Evolutionary conservation across 2,888 invertebrate genomes (phyloP).

Genomic region (Hirtodrosophila cameraria): DNA sequence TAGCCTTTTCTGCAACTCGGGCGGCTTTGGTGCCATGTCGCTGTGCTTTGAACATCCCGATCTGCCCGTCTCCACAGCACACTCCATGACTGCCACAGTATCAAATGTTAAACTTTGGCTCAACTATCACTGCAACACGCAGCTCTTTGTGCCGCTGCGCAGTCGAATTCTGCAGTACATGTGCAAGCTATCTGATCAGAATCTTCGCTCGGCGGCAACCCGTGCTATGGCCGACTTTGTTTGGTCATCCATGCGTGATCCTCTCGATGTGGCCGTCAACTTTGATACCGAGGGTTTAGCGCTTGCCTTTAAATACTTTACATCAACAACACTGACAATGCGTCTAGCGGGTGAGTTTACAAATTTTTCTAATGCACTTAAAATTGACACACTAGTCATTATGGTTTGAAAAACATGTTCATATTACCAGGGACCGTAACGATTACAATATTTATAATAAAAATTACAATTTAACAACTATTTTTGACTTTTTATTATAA

Average conservation of each 20-base stretch:
- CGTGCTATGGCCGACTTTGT: slow-evolving; percentile 98
- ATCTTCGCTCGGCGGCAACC: slow-evolving; percentile 93
- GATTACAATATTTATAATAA: too few relatives aligned
- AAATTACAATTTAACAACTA: too few relatives aligned
- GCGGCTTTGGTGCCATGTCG: slow-evolving; percentile 94
- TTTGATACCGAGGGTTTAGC: slow-evolving; percentile 95
- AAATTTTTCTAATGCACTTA: too few relatives aligned
- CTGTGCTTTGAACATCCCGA: slow-evolving; percentile 92
- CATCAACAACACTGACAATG: slow-evolving; percentile 97
- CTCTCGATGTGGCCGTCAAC: slow-evolving; percentile 92
- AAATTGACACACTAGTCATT: too few relatives aligned
- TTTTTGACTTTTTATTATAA: too few relatives aligned
- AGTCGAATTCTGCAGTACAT: slow-evolving; percentile 95
- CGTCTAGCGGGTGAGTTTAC: slow-evolving; percentile 89
- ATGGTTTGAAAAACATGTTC: too few relatives aligned
- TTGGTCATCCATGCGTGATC: slow-evolving; percentile 98
- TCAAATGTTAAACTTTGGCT: slow-evolving; percentile 97
- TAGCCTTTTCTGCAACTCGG: slow-evolving; percentile 95
- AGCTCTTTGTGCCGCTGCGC: slow-evolving; percentile 94
- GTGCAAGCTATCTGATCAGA: slow-evolving; percentile 96
- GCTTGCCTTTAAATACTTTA: slow-evolving; percentile 98
- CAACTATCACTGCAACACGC: slow-evolving; percentile 94
- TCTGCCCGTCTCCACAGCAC: slow-evolving; percentile 94
- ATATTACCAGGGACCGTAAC: too few relatives aligned
- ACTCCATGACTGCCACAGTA: slow-evolving; percentile 95